Evolutionary conservation across 2,888 invertebrate genomes (phyloP).

Genomic region (Epinotia bilunana): DNA sequence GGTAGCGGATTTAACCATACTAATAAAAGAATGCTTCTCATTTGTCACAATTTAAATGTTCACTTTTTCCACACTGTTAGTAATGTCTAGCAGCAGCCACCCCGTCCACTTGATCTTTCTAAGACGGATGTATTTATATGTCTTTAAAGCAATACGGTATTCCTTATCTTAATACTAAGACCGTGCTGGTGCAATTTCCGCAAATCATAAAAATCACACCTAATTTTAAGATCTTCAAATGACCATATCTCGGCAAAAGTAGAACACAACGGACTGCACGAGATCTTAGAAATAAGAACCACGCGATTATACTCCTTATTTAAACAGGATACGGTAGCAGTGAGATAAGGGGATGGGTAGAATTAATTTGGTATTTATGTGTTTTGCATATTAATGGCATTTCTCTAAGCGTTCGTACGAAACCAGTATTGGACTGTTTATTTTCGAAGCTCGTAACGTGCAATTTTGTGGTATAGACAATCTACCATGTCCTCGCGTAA

Average conservation of each 20-base stretch:
- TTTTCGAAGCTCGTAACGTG: neutral
- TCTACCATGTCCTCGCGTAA: neutral
- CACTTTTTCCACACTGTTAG: neutral
- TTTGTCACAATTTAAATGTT: neutral
- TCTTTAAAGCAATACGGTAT: conserved; percentile 27
- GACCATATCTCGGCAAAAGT: conserved; percentile 33
- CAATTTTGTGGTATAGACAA: neutral
- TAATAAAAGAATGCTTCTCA: neutral
- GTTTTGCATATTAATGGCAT: conserved; percentile 59
- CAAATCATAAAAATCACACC: conserved; percentile 40
- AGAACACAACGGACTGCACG: conserved; percentile 2
- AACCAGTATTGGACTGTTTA: conserved; percentile 46
- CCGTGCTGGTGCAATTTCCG: conserved; percentile 34
- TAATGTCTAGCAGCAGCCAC: neutral
- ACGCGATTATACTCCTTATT: conserved; percentile 29
- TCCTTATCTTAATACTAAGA: conserved; percentile 35
- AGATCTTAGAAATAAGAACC: neutral
- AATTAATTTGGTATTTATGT: conserved; percentile 31
- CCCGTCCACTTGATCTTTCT: neutral
- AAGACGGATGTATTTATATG: conserved; percentile 21
- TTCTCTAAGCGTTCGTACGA: conserved; percentile 50
- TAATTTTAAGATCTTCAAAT: conserved; percentile 28
- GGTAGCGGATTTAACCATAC: neutral
- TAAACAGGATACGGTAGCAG: conserved; percentile 21
- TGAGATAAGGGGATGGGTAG: conserved; percentile 13